Base-by-base conservation (phyloP, 2,113 vertebrate genomes). In the Poicephalus gulielmi region DNA sequence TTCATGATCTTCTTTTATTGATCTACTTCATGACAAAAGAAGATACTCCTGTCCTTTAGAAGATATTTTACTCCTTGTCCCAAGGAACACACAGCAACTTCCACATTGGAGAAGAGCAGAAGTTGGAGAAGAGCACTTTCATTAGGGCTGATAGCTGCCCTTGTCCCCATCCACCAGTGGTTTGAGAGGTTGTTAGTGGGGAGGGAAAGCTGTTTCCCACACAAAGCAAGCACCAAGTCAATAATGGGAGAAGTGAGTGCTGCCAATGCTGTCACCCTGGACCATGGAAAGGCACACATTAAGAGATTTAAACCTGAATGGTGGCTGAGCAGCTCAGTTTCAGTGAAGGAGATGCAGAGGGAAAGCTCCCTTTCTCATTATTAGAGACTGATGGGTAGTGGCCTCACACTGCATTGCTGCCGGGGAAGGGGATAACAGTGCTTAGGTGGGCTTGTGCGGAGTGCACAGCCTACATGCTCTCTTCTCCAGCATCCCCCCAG, bases 61-160 rank as follows among this genome's bases (percentile, higher is more conserved):
- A 47, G 30, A 46, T 28, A n/a, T 76, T 80, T 68, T 53, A 47
- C 18, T 69, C 27, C n/a, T 73, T 52, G 11, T 25, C 30, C 44
- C 60, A 37, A 68, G 75, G 44, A 79, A 7, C 30, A 64, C 37
- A 39, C 8, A 46, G 22, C 25, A 57, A 10, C 41, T 73, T 44
- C 20, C 5, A 1, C 1, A 1, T 24, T 6, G 5, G 35, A 70
- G 39, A 76, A 46, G 59, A 60, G 9, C 8, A 6, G 20, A 10
- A 59, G 67, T 59, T 39, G 37, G 37, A 39, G 37, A 39, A 39
- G 37, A 39, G 37, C 44, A 57, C 20, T 13, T 13, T 16, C 1
- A 3, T 25, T 39, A 62, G 19, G 13, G 41, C 18, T 66, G 24
- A 22, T 7, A 73, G 19, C 4, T 76, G 49, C 25, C 39, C 31